Evolutionary conservation across 1,140 invertebrate genomes (phyloP).

Genomic region (Camponotus floridanus): DNA sequence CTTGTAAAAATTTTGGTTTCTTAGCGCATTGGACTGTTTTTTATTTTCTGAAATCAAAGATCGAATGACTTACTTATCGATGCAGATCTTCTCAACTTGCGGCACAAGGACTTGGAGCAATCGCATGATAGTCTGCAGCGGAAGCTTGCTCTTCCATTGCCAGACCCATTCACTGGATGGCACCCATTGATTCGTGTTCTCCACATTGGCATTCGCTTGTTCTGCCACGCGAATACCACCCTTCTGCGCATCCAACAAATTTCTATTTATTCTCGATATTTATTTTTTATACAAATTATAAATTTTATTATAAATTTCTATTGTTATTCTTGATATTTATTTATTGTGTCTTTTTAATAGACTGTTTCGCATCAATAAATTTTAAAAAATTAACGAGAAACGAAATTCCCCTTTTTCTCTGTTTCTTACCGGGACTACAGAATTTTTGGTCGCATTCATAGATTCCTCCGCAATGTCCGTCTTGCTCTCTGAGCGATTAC

Average conservation of each 20-base stretch:
- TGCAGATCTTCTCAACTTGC: slow-evolving; percentile 99
- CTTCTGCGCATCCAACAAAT: slow-evolving; percentile 76
- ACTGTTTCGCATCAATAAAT: not conserved
- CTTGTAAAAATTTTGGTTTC: not conserved
- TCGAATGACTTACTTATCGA: slow-evolving; percentile 94
- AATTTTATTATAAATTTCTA: too few species aligned
- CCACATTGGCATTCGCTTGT: slow-evolving; percentile 62
- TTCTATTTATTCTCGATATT: not conserved
- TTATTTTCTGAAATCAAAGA: slow-evolving; percentile 24
- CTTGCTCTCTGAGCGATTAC: slow-evolving; percentile 65
- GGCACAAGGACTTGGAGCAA: slow-evolving; percentile 99
- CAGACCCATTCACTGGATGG: slow-evolving; percentile 97
- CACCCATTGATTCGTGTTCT: slow-evolving; percentile 89
- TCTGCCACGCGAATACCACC: slow-evolving; percentile 85
- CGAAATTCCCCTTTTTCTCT: not conserved
- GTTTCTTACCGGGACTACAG: slow-evolving; percentile 80
- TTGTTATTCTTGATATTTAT: not conserved
- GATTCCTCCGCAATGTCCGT: slow-evolving; percentile 64
- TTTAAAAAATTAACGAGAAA: not conserved
- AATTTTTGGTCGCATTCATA: slow-evolving; percentile 73
- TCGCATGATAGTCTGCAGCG: slow-evolving; percentile 99
- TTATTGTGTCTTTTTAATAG: slow-evolving; percentile 14
- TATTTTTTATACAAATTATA: not conserved
- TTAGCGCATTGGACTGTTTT: not conserved
- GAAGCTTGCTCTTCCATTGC: slow-evolving; percentile 98